phyloP scores from a whole-genome alignment of 1,140 invertebrate species.

The Caenorhabditis latens region DNA sequence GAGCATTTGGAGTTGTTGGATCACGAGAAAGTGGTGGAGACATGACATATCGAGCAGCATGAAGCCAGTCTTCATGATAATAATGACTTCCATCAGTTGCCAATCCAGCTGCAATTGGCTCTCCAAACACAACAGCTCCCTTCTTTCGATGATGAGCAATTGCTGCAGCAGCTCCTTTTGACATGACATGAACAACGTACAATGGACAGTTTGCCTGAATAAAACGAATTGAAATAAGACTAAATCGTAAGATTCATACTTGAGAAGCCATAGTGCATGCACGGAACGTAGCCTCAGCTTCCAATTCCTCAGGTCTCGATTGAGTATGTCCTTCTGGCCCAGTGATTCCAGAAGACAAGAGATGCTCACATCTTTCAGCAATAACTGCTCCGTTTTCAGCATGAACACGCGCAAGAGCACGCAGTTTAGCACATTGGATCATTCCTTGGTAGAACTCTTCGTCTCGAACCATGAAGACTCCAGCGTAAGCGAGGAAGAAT shows the following conservation, averaged over 20 bases:
- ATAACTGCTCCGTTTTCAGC: constrained; percentile 97
- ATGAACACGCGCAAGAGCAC: constrained; percentile 92
- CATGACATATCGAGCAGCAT: constrained; percentile 82
- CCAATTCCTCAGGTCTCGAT: constrained; percentile 91
- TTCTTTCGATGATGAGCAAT: constrained; percentile 84
- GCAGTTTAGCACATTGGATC: constrained; percentile 79
- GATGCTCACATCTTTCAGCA: constrained; percentile 87
- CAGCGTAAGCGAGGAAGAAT: constrained; percentile 97
- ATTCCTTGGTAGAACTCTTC: constrained; percentile 89
- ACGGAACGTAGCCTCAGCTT: constrained; percentile 90
- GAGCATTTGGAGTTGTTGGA: constrained; percentile 85
- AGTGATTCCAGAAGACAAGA: constrained; percentile 87
- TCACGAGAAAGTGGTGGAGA: constrained; percentile 91
- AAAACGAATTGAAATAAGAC: no score
- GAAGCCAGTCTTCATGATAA: constrained; percentile 82
- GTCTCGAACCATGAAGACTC: constrained; percentile 89
- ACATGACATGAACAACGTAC: constrained; percentile 97
- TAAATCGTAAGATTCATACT: constrained; percentile 83
- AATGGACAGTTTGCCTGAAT: constrained; percentile 89
- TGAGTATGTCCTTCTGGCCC: constrained; percentile 96
- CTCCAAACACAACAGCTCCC: constrained; percentile 86
- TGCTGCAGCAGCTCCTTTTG: constrained; percentile 86
- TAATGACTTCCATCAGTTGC: constrained; percentile 86
- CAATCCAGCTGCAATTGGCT: constrained; percentile 91
- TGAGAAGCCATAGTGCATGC: constrained; percentile 93